A percentile compares a stretch with the other conserved stretches of the same genome.
Evolutionary conservation across 2,888 invertebrate genomes (phyloP).

Genomic region (Eustalomyia histrio): DNA sequence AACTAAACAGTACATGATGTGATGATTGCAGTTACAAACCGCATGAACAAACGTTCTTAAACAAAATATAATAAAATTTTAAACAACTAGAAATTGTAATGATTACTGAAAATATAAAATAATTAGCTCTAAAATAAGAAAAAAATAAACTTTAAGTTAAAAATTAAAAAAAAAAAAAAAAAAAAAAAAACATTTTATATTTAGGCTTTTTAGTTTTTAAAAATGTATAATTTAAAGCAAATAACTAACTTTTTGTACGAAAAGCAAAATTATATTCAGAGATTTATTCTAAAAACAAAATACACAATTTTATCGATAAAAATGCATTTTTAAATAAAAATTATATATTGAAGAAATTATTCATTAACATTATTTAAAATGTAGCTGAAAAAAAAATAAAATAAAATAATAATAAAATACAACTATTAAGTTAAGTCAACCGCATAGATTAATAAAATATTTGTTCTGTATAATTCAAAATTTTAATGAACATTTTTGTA

Average conservation of each 20-base stretch:
- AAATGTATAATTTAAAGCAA: conserved; percentile 44
- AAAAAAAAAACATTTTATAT: conserved; percentile 44
- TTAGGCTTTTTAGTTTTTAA: conserved; percentile 33
- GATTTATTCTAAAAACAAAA: conserved; percentile 70
- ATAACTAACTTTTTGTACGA: conserved; percentile 66
- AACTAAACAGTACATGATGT: conserved; percentile 73
- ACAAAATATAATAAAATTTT: conserved; percentile 23
- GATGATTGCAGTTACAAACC: conserved; percentile 75
- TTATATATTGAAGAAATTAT: conserved; percentile 4
- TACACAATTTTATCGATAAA: conserved; percentile 47
- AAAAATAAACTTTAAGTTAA: conserved; percentile 27
- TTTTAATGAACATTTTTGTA: too few relatives aligned
- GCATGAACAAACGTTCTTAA: conserved; percentile 68
- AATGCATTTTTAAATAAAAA: conserved; percentile 23
- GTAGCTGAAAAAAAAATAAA: conserved; percentile 55
- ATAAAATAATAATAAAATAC: conserved; percentile 24
- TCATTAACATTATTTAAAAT: conserved; percentile 36
- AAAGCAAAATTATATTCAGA: conserved; percentile 77
- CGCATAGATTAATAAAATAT: too few relatives aligned
- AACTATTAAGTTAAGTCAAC: too few relatives aligned
- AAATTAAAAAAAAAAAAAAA: conserved; percentile 61
- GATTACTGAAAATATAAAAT: conserved; percentile 15
- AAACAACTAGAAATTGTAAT: conserved; percentile 17
- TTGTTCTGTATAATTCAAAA: too few relatives aligned
- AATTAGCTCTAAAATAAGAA: conserved; percentile 32